Base-by-base conservation (phyloP, 2,113 vertebrate genomes). In the Noturus placidus region DNA sequence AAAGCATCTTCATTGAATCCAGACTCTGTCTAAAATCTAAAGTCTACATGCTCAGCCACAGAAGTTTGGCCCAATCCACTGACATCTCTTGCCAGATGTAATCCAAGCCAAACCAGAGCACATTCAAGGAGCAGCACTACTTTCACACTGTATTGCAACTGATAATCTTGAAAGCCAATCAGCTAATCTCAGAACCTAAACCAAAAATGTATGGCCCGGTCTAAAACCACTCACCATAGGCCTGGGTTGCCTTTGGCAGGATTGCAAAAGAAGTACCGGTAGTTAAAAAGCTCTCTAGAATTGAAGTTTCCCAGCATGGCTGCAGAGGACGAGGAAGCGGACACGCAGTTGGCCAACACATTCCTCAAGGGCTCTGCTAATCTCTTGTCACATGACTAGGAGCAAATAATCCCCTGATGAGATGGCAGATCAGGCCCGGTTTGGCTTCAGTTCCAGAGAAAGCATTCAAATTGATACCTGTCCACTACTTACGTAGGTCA, bases 281-380 rank as follows among this genome's bases (percentile, higher is more conserved):
- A 93, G 92, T 94, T 95, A 89, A 95, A 95, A 88, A 96, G 95
- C 61, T 95, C 93, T 89, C 94, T 94, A 92, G 92, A 94, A 92
- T 95, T 95, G 90, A 95, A 96, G 93, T 95, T 95, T 92, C 94
- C 94, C 92, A 95, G 92, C 95, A 95, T 95, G 93, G 85, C 92
- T 87, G 91, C 91, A 91, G 92, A 92, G 92, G 91, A 91, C 85
- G 90, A 92, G 93, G 91, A 91, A 84, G 90, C 78, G 88, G 88
- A 92, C 91, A 90, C 91, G 89, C 89, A 89, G 89, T 87, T 87
- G 46, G 91, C 89, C 91, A 93, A 92, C 93, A 84, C 93, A 93
- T 93, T 94, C 94, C 93, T 91, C 90, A 80, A 83, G 92, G 93
- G 92, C 25, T 33, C 85, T 91, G 92, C 92, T 95, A 95, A 95